These are phyloP conservation scores for Eupithecia subumbrata DNA, from an alignment of 2,888 invertebrate genomes.

Conservation along the genomic window DNA sequence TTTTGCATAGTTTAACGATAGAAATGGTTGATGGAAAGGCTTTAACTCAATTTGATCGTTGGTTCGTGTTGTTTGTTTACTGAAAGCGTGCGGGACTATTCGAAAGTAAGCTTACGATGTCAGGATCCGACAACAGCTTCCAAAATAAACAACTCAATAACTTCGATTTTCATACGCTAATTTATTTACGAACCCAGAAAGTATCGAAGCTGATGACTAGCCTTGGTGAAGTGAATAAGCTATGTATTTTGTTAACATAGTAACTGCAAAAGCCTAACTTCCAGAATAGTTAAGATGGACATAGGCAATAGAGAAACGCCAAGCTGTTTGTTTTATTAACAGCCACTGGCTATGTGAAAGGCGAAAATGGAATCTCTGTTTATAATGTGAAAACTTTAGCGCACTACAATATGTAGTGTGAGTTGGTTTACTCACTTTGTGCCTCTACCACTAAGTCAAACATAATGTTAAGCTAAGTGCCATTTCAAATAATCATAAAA, in stretches of 20 bases:
- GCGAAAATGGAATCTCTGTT: conserved; percentile 21
- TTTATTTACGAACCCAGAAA: background rate
- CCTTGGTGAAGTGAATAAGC: background rate
- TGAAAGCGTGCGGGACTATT: background rate
- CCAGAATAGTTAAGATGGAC: conserved; percentile 22
- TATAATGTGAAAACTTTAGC: conserved; percentile 6
- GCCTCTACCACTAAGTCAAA: background rate
- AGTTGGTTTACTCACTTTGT: background rate
- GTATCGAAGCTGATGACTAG: background rate
- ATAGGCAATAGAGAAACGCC: conserved; percentile 22
- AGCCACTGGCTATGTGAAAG: conserved; percentile 26
- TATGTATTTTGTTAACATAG: background rate
- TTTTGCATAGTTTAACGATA: conserved; percentile 18
- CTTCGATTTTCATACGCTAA: background rate
- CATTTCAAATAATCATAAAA: conserved; percentile 4
- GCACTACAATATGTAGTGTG: background rate
- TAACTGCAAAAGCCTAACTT: conserved; percentile 7
- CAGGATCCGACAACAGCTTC: background rate
- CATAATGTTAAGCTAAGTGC: background rate
- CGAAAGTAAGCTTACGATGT: background rate
- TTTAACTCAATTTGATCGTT: background rate
- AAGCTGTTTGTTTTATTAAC: conserved; percentile 24
- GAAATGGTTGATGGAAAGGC: background rate
- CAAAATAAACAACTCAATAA: background rate
- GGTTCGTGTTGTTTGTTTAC: conserved; percentile 5